Conservation (phyloP, 2,113 vertebrate species). For the Phrynosoma platyrhinos region DNA sequence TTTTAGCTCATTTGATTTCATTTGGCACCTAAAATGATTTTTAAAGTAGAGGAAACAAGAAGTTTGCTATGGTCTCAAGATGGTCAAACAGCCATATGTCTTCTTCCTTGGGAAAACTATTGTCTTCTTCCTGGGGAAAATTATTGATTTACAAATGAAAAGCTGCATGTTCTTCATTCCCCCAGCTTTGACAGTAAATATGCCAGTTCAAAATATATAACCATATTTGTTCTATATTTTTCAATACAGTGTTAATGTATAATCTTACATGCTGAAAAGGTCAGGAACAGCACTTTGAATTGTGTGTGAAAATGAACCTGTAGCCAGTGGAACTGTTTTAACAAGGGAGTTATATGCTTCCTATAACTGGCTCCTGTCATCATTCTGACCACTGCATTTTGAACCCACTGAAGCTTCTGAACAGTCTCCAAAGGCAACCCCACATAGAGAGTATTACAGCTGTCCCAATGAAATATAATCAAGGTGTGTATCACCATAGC, state of each 20-base stretch:
- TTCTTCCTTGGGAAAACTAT: not conserved
- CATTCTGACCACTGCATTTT: no score
- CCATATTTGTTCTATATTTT: not conserved
- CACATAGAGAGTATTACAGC: no score
- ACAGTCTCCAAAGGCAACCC: no score
- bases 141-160: not conserved
- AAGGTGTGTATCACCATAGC: no score
- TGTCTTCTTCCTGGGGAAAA: not conserved
- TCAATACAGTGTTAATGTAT: not conserved
- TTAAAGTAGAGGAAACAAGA: not conserved
- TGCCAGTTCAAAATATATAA: constrained; percentile 1
- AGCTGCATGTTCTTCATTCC: not conserved
- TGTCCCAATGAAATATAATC: no score
- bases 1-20: not conserved
- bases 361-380: no score
- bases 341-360: no score
- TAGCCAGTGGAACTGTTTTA: no score
- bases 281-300: no score
- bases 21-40: not conserved
- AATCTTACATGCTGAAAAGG: constrained; percentile 16
- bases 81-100: not conserved
- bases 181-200: not conserved
- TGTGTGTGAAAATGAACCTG: no score
- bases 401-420: no score
- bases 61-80: not conserved